phyloP scores from a whole-genome alignment of 2,113 vertebrate genomes.

The Mesitornis unicolor region DNA sequence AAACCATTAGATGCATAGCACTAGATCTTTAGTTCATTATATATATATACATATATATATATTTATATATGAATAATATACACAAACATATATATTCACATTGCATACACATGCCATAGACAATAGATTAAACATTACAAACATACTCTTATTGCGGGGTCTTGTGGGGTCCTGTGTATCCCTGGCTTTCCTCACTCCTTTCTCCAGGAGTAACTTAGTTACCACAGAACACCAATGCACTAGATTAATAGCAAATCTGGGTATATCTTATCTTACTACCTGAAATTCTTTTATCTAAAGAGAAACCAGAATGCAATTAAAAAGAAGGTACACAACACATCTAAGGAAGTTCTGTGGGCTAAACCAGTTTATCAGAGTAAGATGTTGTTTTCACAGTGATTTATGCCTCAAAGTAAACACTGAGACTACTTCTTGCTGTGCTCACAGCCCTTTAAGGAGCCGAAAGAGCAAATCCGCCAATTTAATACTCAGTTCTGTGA shows the following conservation, averaged over 20 bases:
- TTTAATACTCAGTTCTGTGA: background rate
- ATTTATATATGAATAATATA: background rate
- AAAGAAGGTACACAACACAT: background rate
- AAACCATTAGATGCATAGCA: background rate
- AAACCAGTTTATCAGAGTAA: background rate
- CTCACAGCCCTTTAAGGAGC: background rate
- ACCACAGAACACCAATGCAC: background rate
- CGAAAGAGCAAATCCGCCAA: slow-evolving; percentile 9
- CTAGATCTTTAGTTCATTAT: background rate
- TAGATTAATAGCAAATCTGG: background rate
- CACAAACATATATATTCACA: accelerated
- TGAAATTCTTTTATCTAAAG: background rate
- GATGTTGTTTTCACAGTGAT: slow-evolving; percentile 11
- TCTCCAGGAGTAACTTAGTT: background rate
- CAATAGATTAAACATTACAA: background rate
- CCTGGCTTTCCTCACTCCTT: background rate
- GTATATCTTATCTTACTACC: background rate
- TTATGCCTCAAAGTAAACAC: background rate
- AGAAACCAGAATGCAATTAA: slow-evolving; percentile 6
- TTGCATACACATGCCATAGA: background rate
- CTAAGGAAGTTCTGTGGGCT: background rate
- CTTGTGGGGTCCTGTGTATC: background rate
- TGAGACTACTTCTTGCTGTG: background rate
- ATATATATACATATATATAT: background rate
- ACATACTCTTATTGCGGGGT: background rate